These are phyloP conservation scores for Rhysida immarginata DNA, from an alignment of 1,140 invertebrate genomes.

Conservation along the genomic window DNA sequence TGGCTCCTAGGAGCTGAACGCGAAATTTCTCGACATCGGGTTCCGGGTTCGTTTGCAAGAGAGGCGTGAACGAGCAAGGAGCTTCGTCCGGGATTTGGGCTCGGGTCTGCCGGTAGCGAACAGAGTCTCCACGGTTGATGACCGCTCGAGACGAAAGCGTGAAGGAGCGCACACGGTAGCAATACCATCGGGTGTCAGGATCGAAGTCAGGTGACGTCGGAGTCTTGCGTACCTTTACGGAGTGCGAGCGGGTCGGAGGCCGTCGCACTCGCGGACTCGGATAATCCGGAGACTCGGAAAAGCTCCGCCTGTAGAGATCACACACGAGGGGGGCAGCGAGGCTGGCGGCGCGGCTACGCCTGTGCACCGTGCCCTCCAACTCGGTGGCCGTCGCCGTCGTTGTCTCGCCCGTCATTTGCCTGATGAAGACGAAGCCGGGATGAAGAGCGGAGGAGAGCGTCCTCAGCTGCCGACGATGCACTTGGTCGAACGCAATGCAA, in stretches of 20 bases:
- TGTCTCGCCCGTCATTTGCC: too few species aligned
- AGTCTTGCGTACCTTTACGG: background rate
- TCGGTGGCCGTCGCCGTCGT: too few species aligned
- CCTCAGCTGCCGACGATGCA: too few species aligned
- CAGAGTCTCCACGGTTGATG: conserved; percentile 76
- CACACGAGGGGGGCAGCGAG: background rate
- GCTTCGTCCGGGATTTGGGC: conserved; percentile 51
- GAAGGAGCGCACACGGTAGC: background rate
- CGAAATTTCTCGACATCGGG: conserved; percentile 38
- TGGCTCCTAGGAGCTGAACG: conserved; percentile 66
- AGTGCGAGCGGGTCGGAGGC: background rate
- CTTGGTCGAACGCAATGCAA: too few species aligned
- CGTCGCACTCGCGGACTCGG: background rate
- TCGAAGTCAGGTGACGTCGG: background rate
- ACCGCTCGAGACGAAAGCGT: conserved; percentile 43
- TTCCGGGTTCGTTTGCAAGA: conserved; percentile 20
- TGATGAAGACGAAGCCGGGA: too few species aligned
- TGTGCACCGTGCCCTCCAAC: too few species aligned
- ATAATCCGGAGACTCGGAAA: background rate
- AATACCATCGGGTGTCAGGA: background rate
- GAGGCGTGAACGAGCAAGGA: conserved; percentile 8
- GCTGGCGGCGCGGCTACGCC: background rate
- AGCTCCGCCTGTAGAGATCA: background rate
- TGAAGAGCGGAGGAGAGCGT: too few species aligned
- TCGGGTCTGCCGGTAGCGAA: conserved; percentile 55